A percentile compares a stretch with the other conserved stretches of the same genome.
Evolutionary conservation across 37 sponge, comb jelly and placozoan genomes (phyloP).

Genomic region (Hormiphora californensis): DNA sequence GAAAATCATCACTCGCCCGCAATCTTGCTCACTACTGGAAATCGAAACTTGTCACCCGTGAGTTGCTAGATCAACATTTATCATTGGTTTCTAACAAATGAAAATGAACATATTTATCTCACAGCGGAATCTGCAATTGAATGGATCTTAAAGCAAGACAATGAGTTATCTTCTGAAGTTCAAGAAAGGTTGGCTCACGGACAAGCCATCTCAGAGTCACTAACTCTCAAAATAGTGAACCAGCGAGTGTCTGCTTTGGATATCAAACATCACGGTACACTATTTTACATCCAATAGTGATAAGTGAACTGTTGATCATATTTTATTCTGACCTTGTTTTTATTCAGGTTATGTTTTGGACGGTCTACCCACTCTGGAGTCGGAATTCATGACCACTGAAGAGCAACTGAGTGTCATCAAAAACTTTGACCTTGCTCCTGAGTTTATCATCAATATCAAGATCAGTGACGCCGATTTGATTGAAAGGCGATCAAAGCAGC

Average conservation of each 20-base stretch:
- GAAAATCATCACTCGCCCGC: slow-evolving; percentile 75
- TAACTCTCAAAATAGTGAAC: slow-evolving; percentile 61
- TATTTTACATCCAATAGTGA: neutral
- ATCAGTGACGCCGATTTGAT: slow-evolving; percentile 59
- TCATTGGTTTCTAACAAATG: neutral
- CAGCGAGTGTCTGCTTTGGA: slow-evolving; percentile 63
- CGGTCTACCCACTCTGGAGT: slow-evolving; percentile 64
- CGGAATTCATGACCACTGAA: slow-evolving; percentile 63
- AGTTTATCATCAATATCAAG: slow-evolving; percentile 89
- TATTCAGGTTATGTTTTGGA: slow-evolving; percentile 88
- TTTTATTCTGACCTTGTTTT: no score
- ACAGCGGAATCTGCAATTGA: slow-evolving; percentile 43
- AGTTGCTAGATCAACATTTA: neutral
- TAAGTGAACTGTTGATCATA: neutral
- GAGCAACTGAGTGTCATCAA: slow-evolving; percentile 71
- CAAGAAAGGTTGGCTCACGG: slow-evolving; percentile 8
- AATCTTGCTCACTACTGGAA: slow-evolving; percentile 71
- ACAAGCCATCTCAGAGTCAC: slow-evolving; percentile 54
- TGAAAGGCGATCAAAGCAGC: slow-evolving; percentile 24
- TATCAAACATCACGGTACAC: slow-evolving; percentile 74
- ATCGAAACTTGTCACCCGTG: slow-evolving; percentile 70
- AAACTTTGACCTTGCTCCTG: slow-evolving; percentile 64
- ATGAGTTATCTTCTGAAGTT: slow-evolving; percentile 19
- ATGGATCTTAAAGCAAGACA: slow-evolving; percentile 2
- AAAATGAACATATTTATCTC: neutral